phyloP scores from a whole-genome alignment of 2,888 invertebrate genomes.

The Lapara coniferarum region DNA sequence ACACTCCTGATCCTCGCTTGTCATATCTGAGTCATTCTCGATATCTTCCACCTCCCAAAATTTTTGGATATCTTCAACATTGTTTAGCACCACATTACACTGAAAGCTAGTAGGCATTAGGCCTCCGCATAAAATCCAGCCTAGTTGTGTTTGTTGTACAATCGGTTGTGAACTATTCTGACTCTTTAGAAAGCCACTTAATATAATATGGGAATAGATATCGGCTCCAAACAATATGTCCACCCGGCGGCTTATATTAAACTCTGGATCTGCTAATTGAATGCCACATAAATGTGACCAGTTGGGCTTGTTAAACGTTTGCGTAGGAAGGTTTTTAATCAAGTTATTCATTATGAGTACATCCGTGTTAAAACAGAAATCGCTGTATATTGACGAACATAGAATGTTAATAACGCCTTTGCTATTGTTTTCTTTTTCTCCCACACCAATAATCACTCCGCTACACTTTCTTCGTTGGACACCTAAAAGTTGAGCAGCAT shows the following conservation, averaged over 20 bases:
- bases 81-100: background rate
- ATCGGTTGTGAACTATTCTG: background rate
- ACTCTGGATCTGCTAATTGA: background rate
- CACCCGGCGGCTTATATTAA: background rate
- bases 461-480: background rate
- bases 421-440: conserved; percentile 2
- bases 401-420: background rate
- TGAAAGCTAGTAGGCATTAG: background rate
- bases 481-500: background rate
- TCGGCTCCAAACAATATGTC: background rate
- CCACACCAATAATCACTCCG: background rate
- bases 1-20: background rate
- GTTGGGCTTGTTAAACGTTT: background rate
- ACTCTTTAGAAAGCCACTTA: background rate
- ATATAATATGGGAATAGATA: background rate
- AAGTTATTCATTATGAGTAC: conserved; percentile 1
- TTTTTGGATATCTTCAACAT: background rate
- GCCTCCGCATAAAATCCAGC: background rate
- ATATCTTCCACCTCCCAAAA: background rate
- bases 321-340: background rate
- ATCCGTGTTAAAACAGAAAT: background rate
- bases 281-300: background rate
- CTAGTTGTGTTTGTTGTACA: background rate
- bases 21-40: background rate
- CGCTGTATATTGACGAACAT: background rate